These are phyloP conservation scores for Panthera leo DNA, from an alignment of 2,113 vertebrate species.

Conservation along the genomic window DNA sequence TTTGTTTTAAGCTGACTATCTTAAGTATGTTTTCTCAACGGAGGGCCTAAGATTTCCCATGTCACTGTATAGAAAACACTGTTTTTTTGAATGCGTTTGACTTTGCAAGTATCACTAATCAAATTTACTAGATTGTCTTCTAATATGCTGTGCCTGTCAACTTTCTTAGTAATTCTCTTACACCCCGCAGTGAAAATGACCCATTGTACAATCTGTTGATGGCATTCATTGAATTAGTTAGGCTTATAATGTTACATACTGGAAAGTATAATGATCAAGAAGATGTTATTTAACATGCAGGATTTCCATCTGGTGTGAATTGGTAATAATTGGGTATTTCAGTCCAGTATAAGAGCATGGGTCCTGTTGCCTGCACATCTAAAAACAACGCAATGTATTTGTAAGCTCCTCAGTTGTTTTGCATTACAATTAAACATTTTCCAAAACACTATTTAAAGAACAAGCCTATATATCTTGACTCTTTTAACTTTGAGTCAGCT, in stretches of 20 bases:
- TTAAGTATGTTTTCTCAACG: conserved; percentile 20
- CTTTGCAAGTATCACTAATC: conserved; percentile 57
- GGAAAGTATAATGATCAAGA: conserved; percentile 50
- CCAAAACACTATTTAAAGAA: not conserved
- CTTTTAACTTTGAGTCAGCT: not conserved
- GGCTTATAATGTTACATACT: conserved; percentile 33
- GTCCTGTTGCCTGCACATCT: not conserved
- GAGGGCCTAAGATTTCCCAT: not conserved
- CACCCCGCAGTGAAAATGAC: conserved; percentile 66
- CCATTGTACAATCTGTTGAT: conserved; percentile 70
- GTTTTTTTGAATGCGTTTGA: conserved; percentile 57
- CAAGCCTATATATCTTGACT: not conserved
- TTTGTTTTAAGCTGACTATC: not conserved
- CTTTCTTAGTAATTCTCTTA: conserved; percentile 58
- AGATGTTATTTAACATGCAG: not conserved
- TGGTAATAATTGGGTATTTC: not conserved
- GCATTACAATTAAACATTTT: not conserved
- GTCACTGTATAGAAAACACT: conserved; percentile 16
- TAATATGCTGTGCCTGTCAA: conserved; percentile 64
- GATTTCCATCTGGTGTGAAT: not conserved
- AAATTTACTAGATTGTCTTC: conserved; percentile 66
- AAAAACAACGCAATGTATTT: not conserved
- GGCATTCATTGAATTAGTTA: conserved; percentile 56
- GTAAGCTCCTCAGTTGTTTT: not conserved
- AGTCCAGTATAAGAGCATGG: not conserved